A percentile compares a stretch with the other conserved stretches of the same genome.
Conservation (phyloP, 2,113 vertebrate species). For the Lagenorhynchus albirostris region DNA sequence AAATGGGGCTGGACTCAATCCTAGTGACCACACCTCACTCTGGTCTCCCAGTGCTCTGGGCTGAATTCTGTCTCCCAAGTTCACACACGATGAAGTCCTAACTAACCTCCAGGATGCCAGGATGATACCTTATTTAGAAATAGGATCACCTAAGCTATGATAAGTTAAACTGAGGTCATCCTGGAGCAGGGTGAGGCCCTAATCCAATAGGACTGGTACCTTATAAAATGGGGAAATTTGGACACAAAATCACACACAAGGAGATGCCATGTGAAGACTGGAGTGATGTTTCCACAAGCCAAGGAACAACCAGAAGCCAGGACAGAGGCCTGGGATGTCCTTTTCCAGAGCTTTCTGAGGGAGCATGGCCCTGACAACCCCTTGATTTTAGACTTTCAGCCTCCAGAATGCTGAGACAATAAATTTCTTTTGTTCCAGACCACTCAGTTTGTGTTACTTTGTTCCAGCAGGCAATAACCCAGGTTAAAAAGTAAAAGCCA, state of each 20-base stretch:
- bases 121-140: neutral
- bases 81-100: neutral
- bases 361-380: fast-evolving
- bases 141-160: neutral
- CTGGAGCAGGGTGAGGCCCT: neutral
- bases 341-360: neutral
- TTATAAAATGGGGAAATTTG: neutral
- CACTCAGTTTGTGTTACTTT: too few species aligned
- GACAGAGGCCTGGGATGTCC: fast-evolving
- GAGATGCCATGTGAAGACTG: fast-evolving
- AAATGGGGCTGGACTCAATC: neutral
- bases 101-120: neutral
- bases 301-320: neutral
- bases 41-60: neutral
- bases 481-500: too few species aligned
- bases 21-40: fast-evolving
- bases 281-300: neutral
- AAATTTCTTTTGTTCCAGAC: fast-evolving
- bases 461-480: neutral
- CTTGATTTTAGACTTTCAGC: neutral
- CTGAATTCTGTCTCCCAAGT: neutral
- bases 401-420: too few species aligned
- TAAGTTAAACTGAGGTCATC: neutral
- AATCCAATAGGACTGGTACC: fast-evolving
- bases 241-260: neutral